phyloP scores from a whole-genome alignment of 2,888 invertebrate species.

The Rhingia rostrata region DNA sequence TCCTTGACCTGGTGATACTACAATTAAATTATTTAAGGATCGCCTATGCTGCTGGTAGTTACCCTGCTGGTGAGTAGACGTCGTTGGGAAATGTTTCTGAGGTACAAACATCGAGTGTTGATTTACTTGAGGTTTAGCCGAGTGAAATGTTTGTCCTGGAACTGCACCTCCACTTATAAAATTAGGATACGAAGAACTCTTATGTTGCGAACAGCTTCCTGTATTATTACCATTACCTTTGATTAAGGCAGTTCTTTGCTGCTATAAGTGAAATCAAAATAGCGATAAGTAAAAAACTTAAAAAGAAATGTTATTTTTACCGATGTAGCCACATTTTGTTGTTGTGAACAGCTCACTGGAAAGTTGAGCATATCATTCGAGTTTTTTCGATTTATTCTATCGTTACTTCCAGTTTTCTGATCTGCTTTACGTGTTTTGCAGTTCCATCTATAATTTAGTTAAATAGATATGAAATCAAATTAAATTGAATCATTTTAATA shows the following conservation, averaged over 20 bases:
- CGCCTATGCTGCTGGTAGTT: conserved; percentile 78
- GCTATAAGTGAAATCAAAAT: not conserved
- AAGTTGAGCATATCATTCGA: conserved; percentile 81
- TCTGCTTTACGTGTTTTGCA: conserved; percentile 81
- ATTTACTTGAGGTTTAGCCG: conserved; percentile 54
- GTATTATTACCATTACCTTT: conserved; percentile 27
- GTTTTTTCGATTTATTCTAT: conserved; percentile 82
- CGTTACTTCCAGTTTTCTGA: conserved; percentile 80
- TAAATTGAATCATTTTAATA: not conserved
- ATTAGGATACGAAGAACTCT: conserved; percentile 82
- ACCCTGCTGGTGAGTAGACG: conserved; percentile 47
- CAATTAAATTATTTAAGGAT: conserved; percentile 82
- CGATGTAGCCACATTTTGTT: conserved; percentile 74
- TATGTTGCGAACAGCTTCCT: conserved; percentile 77
- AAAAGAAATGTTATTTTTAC: conserved; percentile 2
- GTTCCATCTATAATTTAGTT: conserved; percentile 79
- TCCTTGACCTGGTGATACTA: conserved; percentile 80
- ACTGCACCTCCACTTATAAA: conserved; percentile 77
- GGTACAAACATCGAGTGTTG: conserved; percentile 74
- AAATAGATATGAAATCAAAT: not conserved
- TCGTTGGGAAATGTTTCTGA: conserved; percentile 63
- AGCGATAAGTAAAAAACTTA: not conserved
- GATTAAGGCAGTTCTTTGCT: conserved; percentile 37
- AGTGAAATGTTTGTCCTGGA: conserved; percentile 77
- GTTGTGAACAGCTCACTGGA: conserved; percentile 78